Percentiles rank a stretch among this genome's conserved stretches.
phyloP scores from a whole-genome alignment of 2,113 vertebrate genomes.

The Aramus guarauna region DNA sequence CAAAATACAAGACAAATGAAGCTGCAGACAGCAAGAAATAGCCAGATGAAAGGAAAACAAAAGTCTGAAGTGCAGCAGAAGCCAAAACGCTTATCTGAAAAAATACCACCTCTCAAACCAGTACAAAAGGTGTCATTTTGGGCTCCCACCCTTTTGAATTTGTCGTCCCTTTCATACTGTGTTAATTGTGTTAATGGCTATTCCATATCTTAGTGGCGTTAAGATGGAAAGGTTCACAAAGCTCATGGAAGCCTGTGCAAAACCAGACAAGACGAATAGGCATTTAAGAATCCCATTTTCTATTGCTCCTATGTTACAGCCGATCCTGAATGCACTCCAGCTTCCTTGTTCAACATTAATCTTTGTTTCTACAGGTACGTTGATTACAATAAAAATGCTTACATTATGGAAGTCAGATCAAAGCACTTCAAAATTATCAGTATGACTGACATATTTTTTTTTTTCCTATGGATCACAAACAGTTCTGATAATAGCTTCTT shows the following conservation, averaged over 20 bases:
- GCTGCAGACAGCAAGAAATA: neutral
- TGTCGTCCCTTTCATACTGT: rapidly evolving
- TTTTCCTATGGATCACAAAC: neutral
- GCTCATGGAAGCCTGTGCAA: neutral
- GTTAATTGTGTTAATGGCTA: neutral
- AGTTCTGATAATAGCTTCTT: neutral
- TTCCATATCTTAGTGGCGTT: neutral
- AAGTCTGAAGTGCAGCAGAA: neutral
- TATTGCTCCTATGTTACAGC: neutral
- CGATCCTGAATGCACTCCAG: neutral
- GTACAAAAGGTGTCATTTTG: neutral
- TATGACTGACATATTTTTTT: neutral
- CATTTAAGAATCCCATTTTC: neutral
- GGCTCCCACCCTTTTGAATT: neutral
- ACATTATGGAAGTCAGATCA: neutral
- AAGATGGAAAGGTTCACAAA: neutral
- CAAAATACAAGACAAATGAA: neutral
- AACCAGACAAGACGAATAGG: neutral
- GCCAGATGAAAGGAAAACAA: neutral
- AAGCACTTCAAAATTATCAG: neutral
- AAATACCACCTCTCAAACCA: neutral
- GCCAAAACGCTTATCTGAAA: neutral
- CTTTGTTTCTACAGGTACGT: neutral
- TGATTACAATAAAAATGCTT: neutral
- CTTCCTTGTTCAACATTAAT: neutral